These are phyloP conservation scores for Cheilosia grossa DNA, from an alignment of 2,888 invertebrate species.

Conservation along the genomic window DNA sequence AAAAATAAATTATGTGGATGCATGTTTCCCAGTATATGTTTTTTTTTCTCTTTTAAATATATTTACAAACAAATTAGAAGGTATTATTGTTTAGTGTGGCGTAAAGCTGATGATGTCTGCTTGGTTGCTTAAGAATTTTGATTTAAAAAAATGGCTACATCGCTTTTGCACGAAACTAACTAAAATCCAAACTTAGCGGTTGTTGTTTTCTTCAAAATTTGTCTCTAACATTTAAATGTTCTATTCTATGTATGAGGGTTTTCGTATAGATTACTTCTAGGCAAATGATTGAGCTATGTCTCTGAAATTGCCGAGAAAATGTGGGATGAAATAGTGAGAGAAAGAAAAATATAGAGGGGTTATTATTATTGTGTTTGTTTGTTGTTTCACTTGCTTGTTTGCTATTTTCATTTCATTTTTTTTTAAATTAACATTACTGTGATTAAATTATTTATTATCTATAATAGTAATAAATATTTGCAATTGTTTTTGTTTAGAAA, in stretches of 20 bases:
- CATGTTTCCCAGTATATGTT: slow-evolving; percentile 44
- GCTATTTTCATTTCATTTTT: slow-evolving; percentile 51
- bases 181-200: slow-evolving; percentile 43
- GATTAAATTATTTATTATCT: slow-evolving; percentile 37
- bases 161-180: slow-evolving; percentile 66
- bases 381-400: slow-evolving; percentile 59
- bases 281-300: slow-evolving; percentile 46
- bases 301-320: slow-evolving; percentile 54
- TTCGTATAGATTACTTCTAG: slow-evolving; percentile 27
- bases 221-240: slow-evolving; percentile 39
- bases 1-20: slow-evolving; percentile 57
- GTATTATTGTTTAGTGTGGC: slow-evolving; percentile 57
- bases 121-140: slow-evolving; percentile 27
- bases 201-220: slow-evolving; percentile 21
- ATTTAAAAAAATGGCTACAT: slow-evolving; percentile 52
- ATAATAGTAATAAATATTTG: slow-evolving; percentile 42
- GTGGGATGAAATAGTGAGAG: slow-evolving; percentile 51
- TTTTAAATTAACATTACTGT: slow-evolving; percentile 63
- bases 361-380: slow-evolving; percentile 55
- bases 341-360: slow-evolving; percentile 43
- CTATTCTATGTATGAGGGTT: slow-evolving; percentile 16
- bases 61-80: slow-evolving; percentile 66
- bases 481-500: slow-evolving; percentile 39
- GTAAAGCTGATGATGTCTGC: slow-evolving; percentile 51
- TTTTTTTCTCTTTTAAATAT: slow-evolving; percentile 45